Evolutionary conservation across 2,888 invertebrate genomes (phyloP).

Genomic region (Acanthosepion lycidas): DNA sequence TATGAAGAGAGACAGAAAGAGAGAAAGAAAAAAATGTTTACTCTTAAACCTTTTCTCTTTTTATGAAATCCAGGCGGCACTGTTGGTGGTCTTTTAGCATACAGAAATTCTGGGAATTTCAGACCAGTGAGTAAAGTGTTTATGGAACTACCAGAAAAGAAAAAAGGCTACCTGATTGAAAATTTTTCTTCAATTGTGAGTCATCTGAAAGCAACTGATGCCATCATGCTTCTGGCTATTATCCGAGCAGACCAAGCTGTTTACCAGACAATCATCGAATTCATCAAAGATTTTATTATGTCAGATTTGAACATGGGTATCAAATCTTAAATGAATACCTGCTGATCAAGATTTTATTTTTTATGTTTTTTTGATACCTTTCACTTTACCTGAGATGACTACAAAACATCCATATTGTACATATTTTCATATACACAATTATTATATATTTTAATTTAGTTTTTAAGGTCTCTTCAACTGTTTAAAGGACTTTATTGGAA

Average conservation of each 20-base stretch:
- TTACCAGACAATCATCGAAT: background rate
- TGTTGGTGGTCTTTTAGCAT: background rate
- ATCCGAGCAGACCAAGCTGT: background rate
- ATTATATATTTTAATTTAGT: too few species aligned
- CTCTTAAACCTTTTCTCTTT: background rate
- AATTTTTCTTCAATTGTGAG: background rate
- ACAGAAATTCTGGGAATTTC: background rate
- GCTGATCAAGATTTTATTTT: background rate
- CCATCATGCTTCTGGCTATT: background rate
- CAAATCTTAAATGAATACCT: background rate
- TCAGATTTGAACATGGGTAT: background rate
- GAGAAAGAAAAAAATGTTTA: too few species aligned
- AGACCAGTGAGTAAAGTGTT: background rate
- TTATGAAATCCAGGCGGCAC: background rate
- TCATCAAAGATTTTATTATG: background rate
- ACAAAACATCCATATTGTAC: too few species aligned
- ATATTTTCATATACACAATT: too few species aligned
- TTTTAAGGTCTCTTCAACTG: too few species aligned
- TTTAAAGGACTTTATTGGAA: too few species aligned
- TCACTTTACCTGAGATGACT: too few species aligned
- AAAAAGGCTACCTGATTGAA: background rate
- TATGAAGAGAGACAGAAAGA: too few species aligned
- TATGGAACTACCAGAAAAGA: background rate
- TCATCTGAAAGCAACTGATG: background rate
- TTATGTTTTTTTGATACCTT: background rate